phyloP scores from a whole-genome alignment of 2,888 invertebrate genomes.

The Globia sparganii region DNA sequence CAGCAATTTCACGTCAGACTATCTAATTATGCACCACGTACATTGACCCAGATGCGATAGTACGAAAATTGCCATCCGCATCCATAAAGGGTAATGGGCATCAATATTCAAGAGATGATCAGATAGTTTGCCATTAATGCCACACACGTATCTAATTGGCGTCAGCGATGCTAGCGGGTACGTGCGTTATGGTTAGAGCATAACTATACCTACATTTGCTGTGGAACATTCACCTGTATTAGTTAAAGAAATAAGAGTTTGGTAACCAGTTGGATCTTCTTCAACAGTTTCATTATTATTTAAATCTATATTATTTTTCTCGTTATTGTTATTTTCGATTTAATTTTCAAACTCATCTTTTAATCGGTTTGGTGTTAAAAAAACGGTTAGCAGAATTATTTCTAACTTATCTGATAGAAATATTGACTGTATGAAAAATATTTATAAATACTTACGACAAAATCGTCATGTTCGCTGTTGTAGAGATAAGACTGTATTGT shows the following conservation, averaged over 20 bases:
- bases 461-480: constrained; percentile 9
- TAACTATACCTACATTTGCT: constrained; percentile 20
- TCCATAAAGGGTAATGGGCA: constrained; percentile 62
- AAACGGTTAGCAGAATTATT: background rate
- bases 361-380: background rate
- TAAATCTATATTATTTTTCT: background rate
- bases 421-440: background rate
- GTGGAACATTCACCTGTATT: constrained; percentile 44
- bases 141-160: constrained; percentile 76
- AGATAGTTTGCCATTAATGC: constrained; percentile 69
- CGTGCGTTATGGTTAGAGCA: constrained; percentile 54
- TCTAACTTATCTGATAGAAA: background rate
- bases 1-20: constrained; percentile 45
- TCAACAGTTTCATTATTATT: background rate
- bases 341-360: background rate
- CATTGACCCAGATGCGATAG: constrained; percentile 69
- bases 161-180: constrained; percentile 54
- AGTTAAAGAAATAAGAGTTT: background rate
- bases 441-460: constrained; percentile 18
- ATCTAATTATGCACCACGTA: constrained; percentile 61
- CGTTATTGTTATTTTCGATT: background rate
- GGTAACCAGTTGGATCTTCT: background rate
- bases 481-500: constrained; percentile 39
- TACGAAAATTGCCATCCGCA: constrained; percentile 58
- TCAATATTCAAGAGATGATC: constrained; percentile 73